Evolutionary conservation across 2,797 vertebrate species (phyloP), one percentile per base, ranked within the genome.

Genomic region (Bradypodion pumilum): DNA sequence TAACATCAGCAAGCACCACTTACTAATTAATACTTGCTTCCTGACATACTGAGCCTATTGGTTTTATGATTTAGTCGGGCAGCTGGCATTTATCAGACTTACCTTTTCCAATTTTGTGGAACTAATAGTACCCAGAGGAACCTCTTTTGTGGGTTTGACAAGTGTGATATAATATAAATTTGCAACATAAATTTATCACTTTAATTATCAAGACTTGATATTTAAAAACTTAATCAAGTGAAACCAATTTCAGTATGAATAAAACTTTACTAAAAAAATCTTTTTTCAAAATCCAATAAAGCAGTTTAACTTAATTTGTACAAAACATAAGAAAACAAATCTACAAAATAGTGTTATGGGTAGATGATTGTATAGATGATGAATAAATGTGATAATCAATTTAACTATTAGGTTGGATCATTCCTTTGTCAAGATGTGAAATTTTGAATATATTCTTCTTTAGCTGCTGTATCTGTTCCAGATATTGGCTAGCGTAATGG

Each of bases 41-140:
- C 83, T 2, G 16, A 35, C 84, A 40, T 82, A 84, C 70, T 7
- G 86, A 85, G 40, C 52, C 74, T 81, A 13, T 0, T 84, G 85
- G 0, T 87, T 85, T 60, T 83, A 59, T 87, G 86, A 62, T 81
- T 86, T 68, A 79, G 78, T 89, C 59, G 78, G 40, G 46, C 0
- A 3, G 77, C 68, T 78, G 77, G 63, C 63, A 12, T 88, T 3
- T 82, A 90, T 79, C 82, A 83, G 87, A 23, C 87, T 56, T 78
- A 4, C 88, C 85, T 90, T 88, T 87, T 44, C 89, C 91, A 92
- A 91, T 84, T 91, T 0, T 2, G 88, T 92, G 91, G 86, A 94
- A 93, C 92, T 92, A 89, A 92, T 88, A 77, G 76, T 59, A 81
- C 89, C 83, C 89, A 73, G 91, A 93, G 86, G 91, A 87, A 42